Evolutionary conservation across 2,888 invertebrate species (phyloP).

Genomic region (Pachydiplax longipennis): DNA sequence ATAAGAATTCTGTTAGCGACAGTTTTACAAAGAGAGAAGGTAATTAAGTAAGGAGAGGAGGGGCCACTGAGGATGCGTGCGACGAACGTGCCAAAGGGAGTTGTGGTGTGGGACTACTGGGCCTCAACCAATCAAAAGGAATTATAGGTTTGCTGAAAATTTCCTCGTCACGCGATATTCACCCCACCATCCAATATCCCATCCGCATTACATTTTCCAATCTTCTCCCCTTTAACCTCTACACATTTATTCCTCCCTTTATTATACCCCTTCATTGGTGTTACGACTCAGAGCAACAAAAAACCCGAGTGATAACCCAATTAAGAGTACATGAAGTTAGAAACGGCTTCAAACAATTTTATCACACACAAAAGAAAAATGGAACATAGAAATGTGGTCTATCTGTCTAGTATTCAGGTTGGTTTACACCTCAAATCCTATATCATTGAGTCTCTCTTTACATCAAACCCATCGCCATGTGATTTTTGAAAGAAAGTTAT

Average conservation of each 20-base stretch:
- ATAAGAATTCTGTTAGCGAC: neutral
- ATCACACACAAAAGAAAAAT: no score
- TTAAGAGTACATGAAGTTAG: no score
- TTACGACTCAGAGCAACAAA: no score
- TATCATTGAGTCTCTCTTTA: no score
- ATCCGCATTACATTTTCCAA: neutral
- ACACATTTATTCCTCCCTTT: neutral
- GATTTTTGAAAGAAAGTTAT: no score
- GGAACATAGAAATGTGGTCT: no score
- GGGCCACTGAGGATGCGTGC: neutral
- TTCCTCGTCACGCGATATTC: slow-evolving; percentile 36
- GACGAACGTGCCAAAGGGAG: neutral
- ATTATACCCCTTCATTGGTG: neutral
- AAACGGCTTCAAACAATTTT: no score
- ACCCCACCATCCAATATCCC: neutral
- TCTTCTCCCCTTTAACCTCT: neutral
- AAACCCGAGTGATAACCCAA: no score
- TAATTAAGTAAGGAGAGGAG: neutral
- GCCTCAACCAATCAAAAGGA: slow-evolving; percentile 41
- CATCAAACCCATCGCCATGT: no score
- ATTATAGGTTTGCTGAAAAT: slow-evolving; percentile 41
- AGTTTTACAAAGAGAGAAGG: neutral
- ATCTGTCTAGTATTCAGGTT: no score
- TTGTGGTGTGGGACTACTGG: neutral
- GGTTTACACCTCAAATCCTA: no score